A percentile compares a stretch with the other conserved stretches of the same genome.
phyloP scores from a whole-genome alignment of 2,113 vertebrate species.

The Gobiocypris rarus region DNA sequence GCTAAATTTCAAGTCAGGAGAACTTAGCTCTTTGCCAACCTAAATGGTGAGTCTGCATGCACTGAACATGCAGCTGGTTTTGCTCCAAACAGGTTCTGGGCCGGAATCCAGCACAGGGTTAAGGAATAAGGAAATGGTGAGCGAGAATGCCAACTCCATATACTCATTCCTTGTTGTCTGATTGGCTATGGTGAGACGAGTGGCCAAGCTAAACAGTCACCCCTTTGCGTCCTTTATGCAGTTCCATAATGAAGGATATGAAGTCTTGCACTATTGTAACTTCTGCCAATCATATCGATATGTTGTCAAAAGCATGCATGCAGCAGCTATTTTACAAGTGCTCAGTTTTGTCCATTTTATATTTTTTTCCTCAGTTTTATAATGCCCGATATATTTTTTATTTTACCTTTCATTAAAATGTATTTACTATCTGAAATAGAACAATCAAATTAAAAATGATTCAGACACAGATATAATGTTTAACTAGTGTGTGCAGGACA shows the following conservation, averaged over 20 bases:
- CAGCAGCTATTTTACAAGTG: neutral
- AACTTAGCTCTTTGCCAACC: conserved; percentile 69
- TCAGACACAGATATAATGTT: no score
- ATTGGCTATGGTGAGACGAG: conserved; percentile 47
- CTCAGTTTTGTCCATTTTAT: neutral
- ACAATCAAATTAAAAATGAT: no score
- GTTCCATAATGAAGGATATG: neutral
- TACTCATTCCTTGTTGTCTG: conserved; percentile 66
- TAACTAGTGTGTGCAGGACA: no score
- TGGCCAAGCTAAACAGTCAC: conserved; percentile 66
- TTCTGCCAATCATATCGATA: neutral
- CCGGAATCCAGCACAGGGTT: conserved; percentile 63
- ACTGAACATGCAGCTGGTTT: conserved; percentile 69
- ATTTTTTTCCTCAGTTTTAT: neutral
- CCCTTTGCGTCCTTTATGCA: conserved; percentile 2
- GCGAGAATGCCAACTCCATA: conserved; percentile 59
- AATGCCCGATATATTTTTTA: neutral
- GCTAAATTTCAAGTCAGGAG: conserved; percentile 16
- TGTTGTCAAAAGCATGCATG: neutral
- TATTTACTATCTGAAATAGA: no score
- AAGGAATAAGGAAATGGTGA: conserved; percentile 23
- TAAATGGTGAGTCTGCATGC: conserved; percentile 68
- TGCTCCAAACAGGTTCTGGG: conserved; percentile 69
- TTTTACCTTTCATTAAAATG: neutral
- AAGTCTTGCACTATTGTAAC: neutral